Conservation (phyloP, 2,113 vertebrate species). For the Sterrhoptilus dennistouni region DNA sequence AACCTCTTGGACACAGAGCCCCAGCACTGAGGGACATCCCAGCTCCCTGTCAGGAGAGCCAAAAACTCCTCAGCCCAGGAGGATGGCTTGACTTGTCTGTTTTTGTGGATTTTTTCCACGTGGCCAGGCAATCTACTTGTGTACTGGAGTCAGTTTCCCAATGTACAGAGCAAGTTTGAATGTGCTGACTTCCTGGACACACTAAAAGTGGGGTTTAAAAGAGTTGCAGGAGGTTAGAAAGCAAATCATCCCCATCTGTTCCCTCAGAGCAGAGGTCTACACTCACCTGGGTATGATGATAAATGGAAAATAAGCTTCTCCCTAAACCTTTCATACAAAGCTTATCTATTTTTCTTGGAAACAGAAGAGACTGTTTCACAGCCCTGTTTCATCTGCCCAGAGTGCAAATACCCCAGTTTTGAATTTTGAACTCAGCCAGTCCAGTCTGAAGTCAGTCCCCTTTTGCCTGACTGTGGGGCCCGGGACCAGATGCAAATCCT, state of each 20-base stretch:
- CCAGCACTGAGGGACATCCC: neutral
- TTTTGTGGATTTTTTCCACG: neutral
- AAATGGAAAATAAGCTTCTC: neutral
- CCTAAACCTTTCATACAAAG: neutral
- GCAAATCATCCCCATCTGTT: too few relatives aligned
- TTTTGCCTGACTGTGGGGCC: neutral
- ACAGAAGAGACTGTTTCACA: neutral
- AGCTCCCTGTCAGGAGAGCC: neutral
- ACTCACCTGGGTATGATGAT: neutral
- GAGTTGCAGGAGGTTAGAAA: fast-evolving
- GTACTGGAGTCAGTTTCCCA: neutral
- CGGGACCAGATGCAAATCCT: neutral
- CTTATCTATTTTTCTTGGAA: neutral
- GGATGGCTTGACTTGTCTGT: neutral
- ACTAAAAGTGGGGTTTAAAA: neutral
- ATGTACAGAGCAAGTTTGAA: neutral
- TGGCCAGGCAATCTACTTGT: neutral
- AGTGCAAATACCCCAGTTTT: neutral
- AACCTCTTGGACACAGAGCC: neutral
- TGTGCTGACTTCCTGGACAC: too few relatives aligned
- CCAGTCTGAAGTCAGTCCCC: neutral
- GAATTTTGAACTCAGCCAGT: neutral
- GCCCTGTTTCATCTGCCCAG: neutral
- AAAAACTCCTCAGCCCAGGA: neutral
- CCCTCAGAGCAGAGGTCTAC: neutral